phyloP scores from a whole-genome alignment of 2,113 vertebrate species.

The Malurus elegans region DNA sequence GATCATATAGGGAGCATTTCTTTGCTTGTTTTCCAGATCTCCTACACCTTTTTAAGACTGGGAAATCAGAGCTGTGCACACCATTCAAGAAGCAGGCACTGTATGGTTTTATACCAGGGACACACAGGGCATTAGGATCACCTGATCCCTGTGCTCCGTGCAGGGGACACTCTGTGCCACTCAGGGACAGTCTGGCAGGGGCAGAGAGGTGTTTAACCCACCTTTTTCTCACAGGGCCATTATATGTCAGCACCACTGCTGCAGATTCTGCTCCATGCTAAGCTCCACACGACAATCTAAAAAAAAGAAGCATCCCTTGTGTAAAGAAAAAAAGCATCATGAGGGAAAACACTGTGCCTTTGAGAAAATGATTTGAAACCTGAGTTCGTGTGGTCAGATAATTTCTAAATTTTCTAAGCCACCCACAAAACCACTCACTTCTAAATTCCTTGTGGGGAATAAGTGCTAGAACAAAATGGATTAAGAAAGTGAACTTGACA shows the following conservation, averaged over 20 bases:
- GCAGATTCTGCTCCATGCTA: neutral
- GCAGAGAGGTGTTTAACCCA: neutral
- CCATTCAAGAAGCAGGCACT: neutral
- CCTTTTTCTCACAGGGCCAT: neutral
- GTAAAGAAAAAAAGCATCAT: neutral
- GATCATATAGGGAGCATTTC: neutral
- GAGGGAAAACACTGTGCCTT: neutral
- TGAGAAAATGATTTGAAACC: neutral
- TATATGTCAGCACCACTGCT: neutral
- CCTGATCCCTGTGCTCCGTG: neutral
- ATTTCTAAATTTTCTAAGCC: neutral
- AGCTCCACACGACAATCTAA: neutral
- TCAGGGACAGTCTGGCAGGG: neutral
- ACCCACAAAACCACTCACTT: neutral
- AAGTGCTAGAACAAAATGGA: neutral
- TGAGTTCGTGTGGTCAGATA: neutral
- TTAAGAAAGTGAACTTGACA: slow-evolving; percentile 3
- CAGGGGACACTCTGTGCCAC: neutral
- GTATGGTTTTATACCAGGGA: neutral
- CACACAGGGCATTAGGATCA: neutral
- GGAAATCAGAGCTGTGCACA: neutral
- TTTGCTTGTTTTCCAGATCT: neutral
- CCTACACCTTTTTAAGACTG: neutral
- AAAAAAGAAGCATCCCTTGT: neutral
- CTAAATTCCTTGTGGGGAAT: neutral